Percentiles rank a stretch among this genome's conserved stretches.
Conservation (phyloP, 2,113 vertebrate species). For the Protomyctophum bolini region DNA sequence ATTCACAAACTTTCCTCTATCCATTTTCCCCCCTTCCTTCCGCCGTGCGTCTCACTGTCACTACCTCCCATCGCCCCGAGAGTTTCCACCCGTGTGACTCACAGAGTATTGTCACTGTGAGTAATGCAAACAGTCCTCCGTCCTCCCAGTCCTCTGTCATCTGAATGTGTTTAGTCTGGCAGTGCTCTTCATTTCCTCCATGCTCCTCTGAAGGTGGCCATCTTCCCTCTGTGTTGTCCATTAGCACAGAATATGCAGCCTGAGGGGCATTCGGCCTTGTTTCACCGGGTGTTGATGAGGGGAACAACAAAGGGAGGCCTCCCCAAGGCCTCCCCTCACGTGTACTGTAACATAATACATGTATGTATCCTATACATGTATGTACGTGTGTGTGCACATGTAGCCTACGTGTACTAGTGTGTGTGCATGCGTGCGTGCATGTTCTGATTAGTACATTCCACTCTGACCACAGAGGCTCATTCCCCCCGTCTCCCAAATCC, state of each 20-base stretch:
- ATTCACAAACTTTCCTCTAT: neutral
- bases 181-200: slow-evolving; percentile 52
- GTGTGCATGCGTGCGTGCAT: neutral
- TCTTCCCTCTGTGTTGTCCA: neutral
- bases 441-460: slow-evolving; percentile 40
- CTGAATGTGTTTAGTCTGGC: slow-evolving; percentile 50
- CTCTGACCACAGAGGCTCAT: slow-evolving; percentile 7
- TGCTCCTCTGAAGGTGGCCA: neutral
- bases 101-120: slow-evolving; percentile 44
- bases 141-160: slow-evolving; percentile 32
- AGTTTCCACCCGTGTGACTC: slow-evolving; percentile 30
- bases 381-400: neutral
- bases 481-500: slow-evolving; percentile 19
- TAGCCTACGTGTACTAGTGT: neutral
- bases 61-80: neutral
- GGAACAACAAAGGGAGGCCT: slow-evolving; percentile 27
- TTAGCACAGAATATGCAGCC: neutral
- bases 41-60: slow-evolving; percentile 19
- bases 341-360: too few species aligned
- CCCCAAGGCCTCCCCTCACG: too few species aligned
- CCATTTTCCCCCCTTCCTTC: neutral
- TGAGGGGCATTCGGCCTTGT: slow-evolving; percentile 26
- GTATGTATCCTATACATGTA: neutral
- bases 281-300: slow-evolving; percentile 42
- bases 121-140: slow-evolving; percentile 26